phyloP scores from a whole-genome alignment of 37 sponge, comb jelly and placozoan species.

The Axinella damicornis region DNA sequence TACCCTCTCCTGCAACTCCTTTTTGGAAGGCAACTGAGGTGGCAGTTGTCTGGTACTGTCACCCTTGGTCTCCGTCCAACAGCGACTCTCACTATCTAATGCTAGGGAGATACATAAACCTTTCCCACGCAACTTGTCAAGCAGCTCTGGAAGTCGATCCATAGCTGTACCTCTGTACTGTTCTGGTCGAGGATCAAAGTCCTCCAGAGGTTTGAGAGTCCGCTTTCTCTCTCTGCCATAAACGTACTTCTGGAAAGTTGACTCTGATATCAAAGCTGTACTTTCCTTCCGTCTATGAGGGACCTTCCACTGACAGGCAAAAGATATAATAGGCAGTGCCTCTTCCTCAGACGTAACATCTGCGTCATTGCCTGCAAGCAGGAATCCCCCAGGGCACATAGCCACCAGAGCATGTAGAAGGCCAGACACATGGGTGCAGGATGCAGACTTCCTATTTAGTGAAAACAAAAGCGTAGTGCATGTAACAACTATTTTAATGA shows the following conservation, averaged over 20 bases:
- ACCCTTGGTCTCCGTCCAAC: too few relatives aligned
- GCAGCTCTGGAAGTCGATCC: constrained; percentile 23
- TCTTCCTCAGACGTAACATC: too few relatives aligned
- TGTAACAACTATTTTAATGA: too few relatives aligned
- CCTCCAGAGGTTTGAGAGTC: constrained; percentile 25
- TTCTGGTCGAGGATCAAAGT: constrained; percentile 62
- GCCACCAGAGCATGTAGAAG: constrained; percentile 50
- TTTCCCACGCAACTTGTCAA: constrained; percentile 35
- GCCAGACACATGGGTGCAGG: constrained; percentile 71
- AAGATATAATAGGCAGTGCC: too few relatives aligned
- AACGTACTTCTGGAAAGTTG: constrained; percentile 42
- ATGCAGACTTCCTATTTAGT: constrained; percentile 44
- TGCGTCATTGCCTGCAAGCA: too few relatives aligned
- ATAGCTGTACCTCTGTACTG: constrained; percentile 45
- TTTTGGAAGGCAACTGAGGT: too few relatives aligned
- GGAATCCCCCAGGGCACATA: not conserved
- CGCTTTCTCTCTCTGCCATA: constrained; percentile 43
- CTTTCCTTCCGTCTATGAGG: too few relatives aligned
- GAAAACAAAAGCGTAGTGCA: not conserved
- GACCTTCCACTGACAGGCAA: too few relatives aligned
- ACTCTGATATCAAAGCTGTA: too few relatives aligned
- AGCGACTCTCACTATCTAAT: too few relatives aligned
- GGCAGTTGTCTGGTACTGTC: too few relatives aligned
- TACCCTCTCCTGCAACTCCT: constrained; percentile 1
- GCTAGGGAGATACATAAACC: constrained; percentile 14